phyloP scores from a whole-genome alignment of 2,113 vertebrate genomes.

The Hippocampus guttulatus region DNA sequence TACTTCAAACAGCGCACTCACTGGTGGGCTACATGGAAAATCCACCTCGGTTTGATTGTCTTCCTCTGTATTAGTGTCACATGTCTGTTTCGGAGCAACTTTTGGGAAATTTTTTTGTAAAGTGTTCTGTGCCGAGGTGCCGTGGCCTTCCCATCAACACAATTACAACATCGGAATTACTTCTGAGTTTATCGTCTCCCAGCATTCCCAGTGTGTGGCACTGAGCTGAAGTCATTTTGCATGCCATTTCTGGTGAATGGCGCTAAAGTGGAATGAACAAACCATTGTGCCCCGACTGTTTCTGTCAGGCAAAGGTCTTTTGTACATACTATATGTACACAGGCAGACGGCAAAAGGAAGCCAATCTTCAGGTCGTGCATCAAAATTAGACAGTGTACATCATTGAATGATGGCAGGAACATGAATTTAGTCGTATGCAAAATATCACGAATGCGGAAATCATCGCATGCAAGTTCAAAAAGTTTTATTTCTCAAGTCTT shows the following conservation, averaged over 20 bases:
- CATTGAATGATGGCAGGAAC: conserved; percentile 18
- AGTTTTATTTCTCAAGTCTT: conserved; percentile 45
- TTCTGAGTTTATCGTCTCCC: conserved; percentile 33
- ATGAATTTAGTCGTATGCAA: conserved; percentile 23
- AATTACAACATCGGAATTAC: conserved; percentile 39
- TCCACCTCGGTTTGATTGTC: conserved; percentile 48
- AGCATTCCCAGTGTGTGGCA: conserved; percentile 42
- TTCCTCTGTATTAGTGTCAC: conserved; percentile 1
- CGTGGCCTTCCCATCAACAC: conserved; percentile 28
- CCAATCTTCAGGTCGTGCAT: conserved; percentile 38
- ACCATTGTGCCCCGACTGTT: conserved; percentile 58
- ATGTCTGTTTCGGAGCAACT: conserved; percentile 30
- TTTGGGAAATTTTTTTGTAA: conserved; percentile 39
- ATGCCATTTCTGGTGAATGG: conserved; percentile 40
- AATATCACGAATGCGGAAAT: conserved; percentile 30
- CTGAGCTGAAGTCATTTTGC: conserved; percentile 42
- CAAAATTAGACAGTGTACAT: conserved; percentile 66
- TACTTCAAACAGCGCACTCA: conserved; percentile 52
- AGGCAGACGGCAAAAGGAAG: conserved; percentile 50
- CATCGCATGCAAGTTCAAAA: conserved; percentile 35
- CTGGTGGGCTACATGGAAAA: conserved; percentile 51
- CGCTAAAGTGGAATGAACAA: conserved; percentile 60
- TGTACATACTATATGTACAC: conserved; percentile 57
- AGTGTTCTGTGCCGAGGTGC: conserved; percentile 16
- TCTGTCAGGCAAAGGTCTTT: conserved; percentile 59